These are phyloP conservation scores for Parasteatoda tepidariorum DNA, from an alignment of 1,140 invertebrate species.

Conservation along the genomic window DNA sequence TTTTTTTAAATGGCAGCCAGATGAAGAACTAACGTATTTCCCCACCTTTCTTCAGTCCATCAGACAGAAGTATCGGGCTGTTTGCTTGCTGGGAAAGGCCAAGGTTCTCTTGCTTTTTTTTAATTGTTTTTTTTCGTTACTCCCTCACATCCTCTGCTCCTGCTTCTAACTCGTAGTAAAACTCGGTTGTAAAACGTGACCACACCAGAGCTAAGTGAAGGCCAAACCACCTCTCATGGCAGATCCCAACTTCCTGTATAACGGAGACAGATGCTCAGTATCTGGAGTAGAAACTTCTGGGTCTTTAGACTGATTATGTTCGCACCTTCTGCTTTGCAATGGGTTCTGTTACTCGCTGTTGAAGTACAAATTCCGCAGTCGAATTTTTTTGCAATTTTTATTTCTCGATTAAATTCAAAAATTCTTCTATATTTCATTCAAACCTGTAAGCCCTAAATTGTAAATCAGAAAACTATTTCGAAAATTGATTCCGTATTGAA, in stretches of 20 bases:
- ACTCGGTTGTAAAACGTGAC: constrained; percentile 7
- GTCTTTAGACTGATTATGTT: no score
- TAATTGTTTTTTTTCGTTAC: not conserved
- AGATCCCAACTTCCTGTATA: not conserved
- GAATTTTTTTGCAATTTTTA: no score
- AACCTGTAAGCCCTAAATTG: no score
- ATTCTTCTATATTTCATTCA: no score
- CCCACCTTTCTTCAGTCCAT: not conserved
- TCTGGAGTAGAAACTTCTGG: no score
- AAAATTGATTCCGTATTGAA: no score
- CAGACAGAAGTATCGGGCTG: not conserved
- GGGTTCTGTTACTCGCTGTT: no score
- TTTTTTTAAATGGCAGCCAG: not conserved
- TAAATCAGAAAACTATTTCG: no score
- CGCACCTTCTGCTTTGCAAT: no score
- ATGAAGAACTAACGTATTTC: not conserved
- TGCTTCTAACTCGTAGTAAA: not conserved
- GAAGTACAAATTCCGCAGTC: no score
- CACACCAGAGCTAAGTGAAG: not conserved
- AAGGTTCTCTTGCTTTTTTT: not conserved
- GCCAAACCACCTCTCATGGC: not conserved
- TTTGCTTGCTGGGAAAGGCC: not conserved
- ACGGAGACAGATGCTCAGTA: not conserved
- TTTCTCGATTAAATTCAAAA: no score
- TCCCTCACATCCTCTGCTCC: not conserved